Evolutionary conservation across 2,113 vertebrate genomes (phyloP).

Genomic region (Emydura subglobosa): DNA sequence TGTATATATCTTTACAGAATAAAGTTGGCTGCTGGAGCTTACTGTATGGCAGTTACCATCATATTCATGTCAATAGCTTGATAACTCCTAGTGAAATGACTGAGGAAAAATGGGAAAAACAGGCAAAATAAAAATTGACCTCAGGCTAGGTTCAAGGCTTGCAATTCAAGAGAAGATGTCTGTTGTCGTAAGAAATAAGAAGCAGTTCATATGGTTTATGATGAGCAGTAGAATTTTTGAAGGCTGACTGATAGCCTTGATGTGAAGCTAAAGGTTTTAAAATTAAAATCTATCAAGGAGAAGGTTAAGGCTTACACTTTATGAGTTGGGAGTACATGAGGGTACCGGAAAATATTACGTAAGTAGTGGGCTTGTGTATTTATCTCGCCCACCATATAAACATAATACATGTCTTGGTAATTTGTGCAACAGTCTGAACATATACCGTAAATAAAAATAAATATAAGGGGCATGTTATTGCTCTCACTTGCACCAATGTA

Average conservation of each 20-base stretch:
- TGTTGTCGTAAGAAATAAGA: constrained; percentile 39
- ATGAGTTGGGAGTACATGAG: constrained; percentile 20
- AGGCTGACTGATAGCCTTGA: constrained; percentile 52
- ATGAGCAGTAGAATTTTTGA: constrained; percentile 39
- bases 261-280: neutral
- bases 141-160: constrained; percentile 27
- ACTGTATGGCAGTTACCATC: neutral
- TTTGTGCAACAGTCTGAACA: neutral
- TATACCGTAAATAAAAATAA: neutral
- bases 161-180: constrained; percentile 40
- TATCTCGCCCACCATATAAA: neutral
- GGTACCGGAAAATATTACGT: neutral
- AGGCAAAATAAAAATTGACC: neutral
- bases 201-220: constrained; percentile 3
- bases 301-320: constrained; percentile 56
- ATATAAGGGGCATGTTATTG: neutral
- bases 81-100: neutral
- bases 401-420: neutral
- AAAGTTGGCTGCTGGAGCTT: neutral
- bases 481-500: neutral
- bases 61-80: constrained; percentile 13
- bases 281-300: constrained; percentile 57
- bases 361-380: neutral
- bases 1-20: neutral
- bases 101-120: neutral